Evolutionary conservation across 2,113 vertebrate genomes (phyloP), one percentile per base, ranked within the genome.

Genomic region (Drymodes brunneopygia): DNA sequence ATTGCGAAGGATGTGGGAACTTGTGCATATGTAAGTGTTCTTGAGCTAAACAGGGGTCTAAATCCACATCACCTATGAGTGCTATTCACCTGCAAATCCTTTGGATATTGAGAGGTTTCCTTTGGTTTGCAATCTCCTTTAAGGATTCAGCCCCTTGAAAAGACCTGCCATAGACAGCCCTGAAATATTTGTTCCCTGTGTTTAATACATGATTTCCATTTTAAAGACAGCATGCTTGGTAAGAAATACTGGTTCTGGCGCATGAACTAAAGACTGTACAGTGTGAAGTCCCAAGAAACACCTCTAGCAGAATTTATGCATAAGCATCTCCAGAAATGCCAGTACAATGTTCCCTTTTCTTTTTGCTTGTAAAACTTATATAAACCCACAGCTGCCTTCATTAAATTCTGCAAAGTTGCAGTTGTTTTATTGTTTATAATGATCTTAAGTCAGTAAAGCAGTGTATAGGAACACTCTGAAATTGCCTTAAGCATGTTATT

Each of bases 1-100:
- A 98, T 99, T 94, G 98, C 98, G 56, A 99, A 99, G 97, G 99
- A 99, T 12, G 96, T 99, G 84, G 99, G 98, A 94, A 99, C 98
- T 35, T 99, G 98, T 92, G 98, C 98, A 96, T 98, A 99, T 51
- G 99, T 99, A 98, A 98, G 99, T 98, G 93, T 89, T 95, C 92
- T 86, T 79, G 36, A 93, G 83, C 54, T 84, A 90, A 92, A 88
- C 9, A 25, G 48, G 28, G 4, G 5, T 54, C 40, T 74, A 81
- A 81, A 88, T 67, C 25, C 25, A 48, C 25, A 77, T 58, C 36
- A 50, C 29, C 29, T 88, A 0, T n/a, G 20, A 75, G n/a, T 60
- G 53, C 57, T 81, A 8, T 12, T 84, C 40, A 85, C 70, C 40
- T 79, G 21, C 57, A 84, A 56, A 67, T 57, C 44, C 40, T 61